Evolutionary conservation across 1,140 invertebrate species (phyloP), one percentile per base, ranked within the genome.

Genomic region (Drosophila subobscura): DNA sequence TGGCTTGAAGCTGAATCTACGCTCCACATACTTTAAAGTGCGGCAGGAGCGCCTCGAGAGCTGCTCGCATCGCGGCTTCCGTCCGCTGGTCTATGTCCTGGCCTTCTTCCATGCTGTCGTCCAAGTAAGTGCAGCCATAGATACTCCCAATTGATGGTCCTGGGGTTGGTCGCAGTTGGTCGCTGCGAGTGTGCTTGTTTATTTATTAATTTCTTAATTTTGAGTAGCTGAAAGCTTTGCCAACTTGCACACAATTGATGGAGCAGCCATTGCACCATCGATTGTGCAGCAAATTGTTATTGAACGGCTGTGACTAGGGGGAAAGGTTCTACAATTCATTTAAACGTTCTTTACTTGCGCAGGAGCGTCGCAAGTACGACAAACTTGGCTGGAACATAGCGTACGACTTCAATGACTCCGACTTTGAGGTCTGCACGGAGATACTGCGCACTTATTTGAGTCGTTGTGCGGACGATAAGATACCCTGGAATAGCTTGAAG

Each of bases 321-420:
- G 29, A 10, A 16, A 44, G 52, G 64, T 47, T 46, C 46, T 41
- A 49, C 77, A 64, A 84, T 86, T 79, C 85, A 89, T 88, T 49
- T 71, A 40, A 45, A 59, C 25, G 29, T 57, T 49, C 47, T 7
- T 40, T 33, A 37, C 33, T 37, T 65, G 8, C 47, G n/a, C 50
- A 96, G 94, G 97, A 98, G 91, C 94, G 97, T 46, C 94, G 96
- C 77, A 98, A 97, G 91, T 98, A 98, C 89, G 96, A 96, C 77
- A 98, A 98, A 92, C 96, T 98, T 57, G 97, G 97, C 2, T 98
- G 97, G 97, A 98, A 98, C 86, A 96, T 98, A 61, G 94, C 93
- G 44, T 98, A 98, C 88, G 97, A 98, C 92, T 98, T 98, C 91
- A 97, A 97, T 85, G 96, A 98, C 92, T 96, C 96, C 0, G 97